phyloP scores from a whole-genome alignment of 2,113 vertebrate genomes.

The Corythornis cristatus region DNA sequence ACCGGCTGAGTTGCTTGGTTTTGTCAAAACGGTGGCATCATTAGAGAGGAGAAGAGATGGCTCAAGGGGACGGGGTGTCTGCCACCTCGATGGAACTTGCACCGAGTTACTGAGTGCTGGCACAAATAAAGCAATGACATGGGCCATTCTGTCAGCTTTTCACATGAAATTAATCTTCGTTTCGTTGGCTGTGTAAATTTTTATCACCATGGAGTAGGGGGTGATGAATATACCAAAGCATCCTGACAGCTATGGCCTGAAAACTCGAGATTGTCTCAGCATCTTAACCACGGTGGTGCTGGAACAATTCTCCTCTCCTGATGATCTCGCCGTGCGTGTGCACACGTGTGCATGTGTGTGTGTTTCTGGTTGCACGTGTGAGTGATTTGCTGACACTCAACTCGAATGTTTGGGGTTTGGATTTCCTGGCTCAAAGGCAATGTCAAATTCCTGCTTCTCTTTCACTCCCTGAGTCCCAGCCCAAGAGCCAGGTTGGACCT shows the following conservation, averaged over 20 bases:
- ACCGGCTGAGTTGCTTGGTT: slow-evolving; percentile 75
- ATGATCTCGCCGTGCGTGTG: not conserved
- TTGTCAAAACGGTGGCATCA: slow-evolving; percentile 80
- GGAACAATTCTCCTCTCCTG: not conserved
- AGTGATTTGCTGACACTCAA: not conserved
- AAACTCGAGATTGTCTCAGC: slow-evolving; percentile 64
- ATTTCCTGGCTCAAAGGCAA: slow-evolving; percentile 40
- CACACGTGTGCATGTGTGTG: not conserved
- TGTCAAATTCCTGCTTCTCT: slow-evolving; percentile 7
- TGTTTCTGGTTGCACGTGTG: not conserved
- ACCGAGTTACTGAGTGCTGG: slow-evolving; percentile 74
- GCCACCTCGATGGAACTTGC: slow-evolving; percentile 76
- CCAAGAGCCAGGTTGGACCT: slow-evolving; percentile 12
- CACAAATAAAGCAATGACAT: slow-evolving; percentile 74
- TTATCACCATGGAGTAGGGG: slow-evolving; percentile 67
- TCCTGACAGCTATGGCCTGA: slow-evolving; percentile 72
- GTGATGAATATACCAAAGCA: slow-evolving; percentile 68
- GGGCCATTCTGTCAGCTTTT: slow-evolving; percentile 80
- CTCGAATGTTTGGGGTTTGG: slow-evolving; percentile 10
- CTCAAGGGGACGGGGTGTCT: slow-evolving; percentile 78
- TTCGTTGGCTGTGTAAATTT: slow-evolving; percentile 74
- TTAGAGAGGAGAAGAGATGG: slow-evolving; percentile 77
- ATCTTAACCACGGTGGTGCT: slow-evolving; percentile 50
- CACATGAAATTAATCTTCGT: slow-evolving; percentile 77
- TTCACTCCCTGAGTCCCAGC: not conserved